These are phyloP conservation scores for Selene dorsalis DNA, from an alignment of 2,797 vertebrate genomes.

Conservation along the genomic window DNA sequence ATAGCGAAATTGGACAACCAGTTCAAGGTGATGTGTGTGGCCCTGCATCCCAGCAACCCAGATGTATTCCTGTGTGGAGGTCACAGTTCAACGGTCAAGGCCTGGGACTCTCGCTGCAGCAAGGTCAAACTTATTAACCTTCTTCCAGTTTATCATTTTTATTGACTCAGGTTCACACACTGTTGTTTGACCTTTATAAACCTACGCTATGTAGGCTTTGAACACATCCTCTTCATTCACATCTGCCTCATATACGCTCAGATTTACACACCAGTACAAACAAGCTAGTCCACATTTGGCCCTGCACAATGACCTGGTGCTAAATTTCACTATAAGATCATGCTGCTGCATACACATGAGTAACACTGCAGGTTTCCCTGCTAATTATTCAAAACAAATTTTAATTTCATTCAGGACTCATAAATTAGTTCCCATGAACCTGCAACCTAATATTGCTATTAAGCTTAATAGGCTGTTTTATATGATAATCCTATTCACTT, in stretches of 20 bases:
- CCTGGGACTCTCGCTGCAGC: constrained; percentile 91
- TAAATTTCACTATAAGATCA: constrained; percentile 35
- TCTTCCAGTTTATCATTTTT: constrained; percentile 48
- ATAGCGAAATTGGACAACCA: constrained; percentile 85
- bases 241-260: background rate
- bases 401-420: constrained; percentile 42
- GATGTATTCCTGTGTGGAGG: constrained; percentile 92
- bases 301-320: background rate
- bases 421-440: constrained; percentile 52
- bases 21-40: constrained; percentile 89
- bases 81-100: constrained; percentile 91
- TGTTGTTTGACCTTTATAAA: constrained; percentile 38
- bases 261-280: constrained; percentile 12
- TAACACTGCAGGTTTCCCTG: constrained; percentile 37
- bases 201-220: constrained; percentile 7
- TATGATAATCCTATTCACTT: constrained; percentile 67
- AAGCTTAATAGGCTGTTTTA: constrained; percentile 68
- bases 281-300: constrained; percentile 3
- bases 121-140: constrained; percentile 85
- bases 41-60: constrained; percentile 86
- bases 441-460: constrained; percentile 57
- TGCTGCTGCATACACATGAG: background rate
- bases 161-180: constrained; percentile 44
- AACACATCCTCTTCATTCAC: constrained; percentile 14
- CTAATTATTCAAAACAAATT: constrained; percentile 53